phyloP scores from a whole-genome alignment of 1,140 invertebrate species.

The Listronotus bonariensis region DNA sequence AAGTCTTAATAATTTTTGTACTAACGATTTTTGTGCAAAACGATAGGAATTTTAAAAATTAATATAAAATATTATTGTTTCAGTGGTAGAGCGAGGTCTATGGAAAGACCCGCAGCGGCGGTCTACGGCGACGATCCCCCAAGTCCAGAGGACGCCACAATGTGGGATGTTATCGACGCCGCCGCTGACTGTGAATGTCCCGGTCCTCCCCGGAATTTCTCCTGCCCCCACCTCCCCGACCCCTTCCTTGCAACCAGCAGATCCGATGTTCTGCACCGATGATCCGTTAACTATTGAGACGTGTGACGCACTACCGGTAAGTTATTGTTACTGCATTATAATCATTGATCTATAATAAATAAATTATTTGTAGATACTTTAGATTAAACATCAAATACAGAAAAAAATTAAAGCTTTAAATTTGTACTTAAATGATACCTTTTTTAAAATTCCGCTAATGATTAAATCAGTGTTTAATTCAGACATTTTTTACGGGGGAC shows the following conservation, averaged over 20 bases:
- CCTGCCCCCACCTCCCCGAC: conserved; percentile 53
- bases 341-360: too few species aligned
- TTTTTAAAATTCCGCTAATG: too few species aligned
- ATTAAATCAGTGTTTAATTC: too few species aligned
- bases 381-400: too few species aligned
- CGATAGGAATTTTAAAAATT: too few species aligned
- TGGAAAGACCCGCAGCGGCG: conserved; percentile 51
- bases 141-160: conserved; percentile 45
- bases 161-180: conserved; percentile 52
- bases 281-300: conserved; percentile 54
- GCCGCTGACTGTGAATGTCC: conserved; percentile 54
- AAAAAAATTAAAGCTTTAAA: too few species aligned
- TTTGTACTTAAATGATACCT: too few species aligned
- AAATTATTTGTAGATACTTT: too few species aligned
- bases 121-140: conserved; percentile 47
- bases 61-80: conserved; percentile 31
- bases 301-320: conserved; percentile 55
- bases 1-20: too few species aligned
- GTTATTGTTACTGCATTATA: conserved; percentile 14
- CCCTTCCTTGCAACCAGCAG: conserved; percentile 50
- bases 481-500: too few species aligned
- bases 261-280: conserved; percentile 53
- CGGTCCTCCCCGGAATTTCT: conserved; percentile 52
- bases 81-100: conserved; percentile 49
- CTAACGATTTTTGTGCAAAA: too few species aligned